phyloP scores from a whole-genome alignment of 2,113 vertebrate genomes.

The Odontophorus gujanensis region DNA sequence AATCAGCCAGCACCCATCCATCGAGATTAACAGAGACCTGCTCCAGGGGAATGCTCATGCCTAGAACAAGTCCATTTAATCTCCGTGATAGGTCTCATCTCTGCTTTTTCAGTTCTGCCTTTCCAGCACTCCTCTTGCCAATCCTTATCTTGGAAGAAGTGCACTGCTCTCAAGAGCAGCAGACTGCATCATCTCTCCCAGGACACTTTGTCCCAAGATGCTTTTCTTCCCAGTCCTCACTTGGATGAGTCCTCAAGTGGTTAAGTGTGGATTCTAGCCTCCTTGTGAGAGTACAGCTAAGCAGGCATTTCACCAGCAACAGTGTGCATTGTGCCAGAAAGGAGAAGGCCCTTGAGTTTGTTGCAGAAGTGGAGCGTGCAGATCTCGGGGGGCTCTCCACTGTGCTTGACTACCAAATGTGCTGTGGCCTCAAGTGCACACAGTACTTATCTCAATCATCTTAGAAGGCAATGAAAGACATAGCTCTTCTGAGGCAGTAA shows the following conservation, averaged over 20 bases:
- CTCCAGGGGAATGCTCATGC: neutral
- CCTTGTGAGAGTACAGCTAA: neutral
- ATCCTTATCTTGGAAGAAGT: conserved; percentile 6
- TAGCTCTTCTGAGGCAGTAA: neutral
- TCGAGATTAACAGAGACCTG: neutral
- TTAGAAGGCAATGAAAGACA: neutral
- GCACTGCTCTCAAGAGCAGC: neutral
- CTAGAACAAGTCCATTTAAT: neutral
- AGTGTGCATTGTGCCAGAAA: neutral
- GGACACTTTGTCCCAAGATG: neutral
- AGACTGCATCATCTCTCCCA: neutral
- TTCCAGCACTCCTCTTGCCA: neutral
- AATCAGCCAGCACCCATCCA: neutral
- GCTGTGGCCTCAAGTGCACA: neutral
- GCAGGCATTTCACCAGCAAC: neutral
- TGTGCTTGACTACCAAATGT: neutral
- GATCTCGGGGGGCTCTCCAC: neutral
- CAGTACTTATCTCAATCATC: neutral
- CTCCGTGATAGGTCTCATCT: neutral
- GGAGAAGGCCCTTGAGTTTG: neutral
- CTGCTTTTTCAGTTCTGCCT: neutral
- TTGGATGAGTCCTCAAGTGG: neutral
- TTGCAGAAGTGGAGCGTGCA: neutral
- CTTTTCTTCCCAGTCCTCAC: neutral
- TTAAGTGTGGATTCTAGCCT: conserved; percentile 11